phyloP scores from a whole-genome alignment of 2,113 vertebrate genomes.

The Tetraodon nigroviridis region DNA sequence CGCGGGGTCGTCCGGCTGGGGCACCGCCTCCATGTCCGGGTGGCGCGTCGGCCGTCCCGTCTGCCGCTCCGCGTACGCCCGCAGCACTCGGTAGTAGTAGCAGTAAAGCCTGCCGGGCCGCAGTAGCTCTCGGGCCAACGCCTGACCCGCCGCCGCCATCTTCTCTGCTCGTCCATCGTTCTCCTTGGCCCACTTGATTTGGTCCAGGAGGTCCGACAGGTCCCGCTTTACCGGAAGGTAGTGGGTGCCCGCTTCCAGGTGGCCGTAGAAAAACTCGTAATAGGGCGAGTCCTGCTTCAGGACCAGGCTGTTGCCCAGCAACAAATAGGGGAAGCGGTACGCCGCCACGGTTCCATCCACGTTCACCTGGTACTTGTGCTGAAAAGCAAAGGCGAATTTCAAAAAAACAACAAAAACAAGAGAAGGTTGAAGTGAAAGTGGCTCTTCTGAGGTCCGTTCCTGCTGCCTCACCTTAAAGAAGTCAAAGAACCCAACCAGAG shows the following conservation, averaged over 20 bases:
- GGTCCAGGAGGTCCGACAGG: conserved; percentile 84
- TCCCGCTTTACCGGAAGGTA: conserved; percentile 83
- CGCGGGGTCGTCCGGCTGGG: conserved; percentile 77
- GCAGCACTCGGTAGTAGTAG: conserved; percentile 84
- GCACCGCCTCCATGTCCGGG: conserved; percentile 84
- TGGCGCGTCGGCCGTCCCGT: conserved; percentile 72
- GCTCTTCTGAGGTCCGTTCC: not conserved
- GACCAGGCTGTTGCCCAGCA: conserved; percentile 89
- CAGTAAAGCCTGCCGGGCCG: conserved; percentile 87
- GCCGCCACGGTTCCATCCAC: conserved; percentile 91
- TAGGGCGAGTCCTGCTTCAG: conserved; percentile 89
- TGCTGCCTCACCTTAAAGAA: conserved; percentile 85
- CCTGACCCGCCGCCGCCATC: conserved; percentile 82
- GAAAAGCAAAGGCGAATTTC: not conserved
- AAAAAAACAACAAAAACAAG: not conserved
- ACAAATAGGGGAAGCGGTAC: conserved; percentile 88
- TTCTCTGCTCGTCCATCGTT: conserved; percentile 77
- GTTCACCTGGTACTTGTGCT: conserved; percentile 95
- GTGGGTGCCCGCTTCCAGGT: conserved; percentile 79
- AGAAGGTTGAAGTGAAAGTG: not conserved
- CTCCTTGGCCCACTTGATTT: conserved; percentile 87
- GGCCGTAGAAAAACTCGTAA: conserved; percentile 87
- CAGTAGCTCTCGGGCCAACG: conserved; percentile 77
- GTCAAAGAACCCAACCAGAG: conserved; percentile 90
- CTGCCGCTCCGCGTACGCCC: conserved; percentile 80